Evolutionary conservation across 2,888 invertebrate species (phyloP), one percentile per base, ranked within the genome.

Genomic region (Scaptomyza parva): DNA sequence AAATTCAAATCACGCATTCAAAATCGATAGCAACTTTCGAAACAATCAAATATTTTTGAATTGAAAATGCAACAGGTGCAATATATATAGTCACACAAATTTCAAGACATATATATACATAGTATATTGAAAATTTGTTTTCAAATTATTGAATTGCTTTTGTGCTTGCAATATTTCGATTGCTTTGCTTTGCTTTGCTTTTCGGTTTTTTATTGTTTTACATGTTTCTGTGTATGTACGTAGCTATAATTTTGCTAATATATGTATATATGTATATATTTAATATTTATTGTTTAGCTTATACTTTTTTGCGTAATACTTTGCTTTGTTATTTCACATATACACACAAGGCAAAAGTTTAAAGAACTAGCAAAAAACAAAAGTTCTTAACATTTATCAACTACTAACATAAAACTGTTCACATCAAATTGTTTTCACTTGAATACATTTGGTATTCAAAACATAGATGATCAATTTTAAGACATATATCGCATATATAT

Each of bases 221-320:
- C 8, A 33, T 33, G 7, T 35, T 14, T n/a, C n/a, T 52, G 40
- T 39, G 18, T 8, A 20, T 26, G 28, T 28, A 41, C 33, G 55
- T 65, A 60, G 73, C 66, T 73, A 76, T 33, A 74, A 77, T 80
- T 77, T 70, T 43, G 61, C 72, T 76, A 65, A 72, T 67, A 59
- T 72, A 63, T 71, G 58, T 78, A 28, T 59, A 70, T 67, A 69
- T 82, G 26, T 77, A 48, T 76, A 41, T 51, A 57, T 70, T 35
- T 58, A 63, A n/a, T n/a, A n/a, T n/a, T n/a, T n/a, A n/a, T n/a
- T 75, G 47, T 43, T 64, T 76, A 64, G 65, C 64, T 74, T 85
- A 87, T 71, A 78, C 78, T 78, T 69, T 28, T 28, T 72, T 63
- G 86, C 72, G 79, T 83, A 83, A 83, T 83, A 83, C 82, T 83